Evolutionary conservation across 2,113 vertebrate species (phyloP).

Genomic region (Mustela lutreola): DNA sequence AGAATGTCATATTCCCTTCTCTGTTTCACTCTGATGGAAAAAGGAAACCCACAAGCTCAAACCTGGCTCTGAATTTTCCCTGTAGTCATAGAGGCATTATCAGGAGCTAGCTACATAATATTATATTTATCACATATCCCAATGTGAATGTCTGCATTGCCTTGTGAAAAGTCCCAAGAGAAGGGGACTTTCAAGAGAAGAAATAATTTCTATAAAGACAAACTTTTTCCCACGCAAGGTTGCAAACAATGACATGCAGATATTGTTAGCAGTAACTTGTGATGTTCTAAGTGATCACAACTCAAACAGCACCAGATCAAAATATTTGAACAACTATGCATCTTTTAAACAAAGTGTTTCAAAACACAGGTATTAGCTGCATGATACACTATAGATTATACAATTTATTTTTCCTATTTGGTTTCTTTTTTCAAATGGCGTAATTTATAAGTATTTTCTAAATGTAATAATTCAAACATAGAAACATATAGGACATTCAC

Average conservation of each 20-base stretch:
- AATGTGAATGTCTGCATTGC: background rate
- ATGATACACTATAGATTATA: background rate
- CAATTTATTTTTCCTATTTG: background rate
- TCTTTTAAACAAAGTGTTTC: background rate
- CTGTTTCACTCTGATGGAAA: background rate
- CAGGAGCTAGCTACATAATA: background rate
- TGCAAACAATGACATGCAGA: background rate
- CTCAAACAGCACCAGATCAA: background rate
- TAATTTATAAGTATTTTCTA: background rate
- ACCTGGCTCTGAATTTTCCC: background rate
- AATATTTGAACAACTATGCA: slow-evolving; percentile 15
- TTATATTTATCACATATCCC: background rate
- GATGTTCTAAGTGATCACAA: background rate
- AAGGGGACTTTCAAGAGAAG: background rate
- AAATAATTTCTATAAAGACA: background rate
- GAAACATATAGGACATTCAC: background rate
- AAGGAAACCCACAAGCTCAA: background rate
- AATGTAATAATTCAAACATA: background rate
- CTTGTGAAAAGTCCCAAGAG: background rate
- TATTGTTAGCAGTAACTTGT: background rate
- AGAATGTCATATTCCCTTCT: slow-evolving; percentile 21
- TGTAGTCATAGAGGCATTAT: background rate
- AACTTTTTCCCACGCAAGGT: background rate
- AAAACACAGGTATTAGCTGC: background rate
- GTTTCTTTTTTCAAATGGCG: background rate